These are phyloP conservation scores for Tympanoctomys barrerae DNA, from an alignment of 2,797 vertebrate genomes.

Conservation along the genomic window DNA sequence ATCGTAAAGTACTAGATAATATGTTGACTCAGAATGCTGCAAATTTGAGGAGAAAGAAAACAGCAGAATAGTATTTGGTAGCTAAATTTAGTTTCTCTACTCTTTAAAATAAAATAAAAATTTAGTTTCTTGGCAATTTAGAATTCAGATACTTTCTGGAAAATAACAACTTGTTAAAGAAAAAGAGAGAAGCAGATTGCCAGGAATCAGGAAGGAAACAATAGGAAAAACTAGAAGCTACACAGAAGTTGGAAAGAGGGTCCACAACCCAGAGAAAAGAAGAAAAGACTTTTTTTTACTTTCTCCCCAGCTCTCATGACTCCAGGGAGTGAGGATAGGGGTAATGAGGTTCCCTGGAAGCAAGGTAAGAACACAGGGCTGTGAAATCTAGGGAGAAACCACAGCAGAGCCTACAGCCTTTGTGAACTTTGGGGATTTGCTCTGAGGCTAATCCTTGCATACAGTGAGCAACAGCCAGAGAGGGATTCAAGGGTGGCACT, in stretches of 20 bases:
- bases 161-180: background rate
- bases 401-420: background rate
- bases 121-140: background rate
- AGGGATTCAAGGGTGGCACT: background rate
- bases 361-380: background rate
- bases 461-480: background rate
- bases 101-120: background rate
- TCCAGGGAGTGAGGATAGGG: background rate
- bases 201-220: background rate
- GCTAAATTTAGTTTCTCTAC: background rate
- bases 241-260: background rate
- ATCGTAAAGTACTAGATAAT: background rate
- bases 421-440: background rate
- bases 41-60: background rate
- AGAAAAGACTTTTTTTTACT: background rate
- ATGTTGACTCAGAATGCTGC: background rate
- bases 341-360: background rate
- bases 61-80: background rate
- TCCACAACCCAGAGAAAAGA: background rate
- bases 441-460: background rate
- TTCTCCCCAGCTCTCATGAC: background rate
- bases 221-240: background rate
- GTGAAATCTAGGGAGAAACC: background rate
- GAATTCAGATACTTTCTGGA: background rate
- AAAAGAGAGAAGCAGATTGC: background rate